Evolutionary conservation across 2,888 invertebrate species (phyloP), one percentile per base, ranked within the genome.

Genomic region (Seladonia tumulorum): DNA sequence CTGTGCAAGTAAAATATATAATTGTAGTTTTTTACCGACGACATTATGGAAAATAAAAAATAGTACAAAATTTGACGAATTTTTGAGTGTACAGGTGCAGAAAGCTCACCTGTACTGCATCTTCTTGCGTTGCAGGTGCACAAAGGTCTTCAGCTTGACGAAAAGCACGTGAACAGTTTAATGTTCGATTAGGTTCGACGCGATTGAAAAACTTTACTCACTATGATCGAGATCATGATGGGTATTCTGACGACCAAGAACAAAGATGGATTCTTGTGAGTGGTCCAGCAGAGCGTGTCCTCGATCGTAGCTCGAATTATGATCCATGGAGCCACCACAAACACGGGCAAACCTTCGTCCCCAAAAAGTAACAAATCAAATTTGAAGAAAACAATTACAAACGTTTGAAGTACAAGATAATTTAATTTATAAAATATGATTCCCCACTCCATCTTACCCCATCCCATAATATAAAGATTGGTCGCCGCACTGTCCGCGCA

Each of bases 401-500:
- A 7, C 42, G 7, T 42, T 42, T 42, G 7, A 42, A 42, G 42
- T 8, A 42, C 42, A 47, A 47, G 16, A 16, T 49, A 49, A 49
- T 49, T 49, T 5, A 7, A 35, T 18, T 22, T 8, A 10, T 18
- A 29, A 18, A 35, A 45, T 10, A 8, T 68, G 5, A 53, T 4
- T 22, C 22, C 2, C 5, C 4, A 10, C 35, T 18, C 1, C 35
- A 35, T 35, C 35, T 96, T 94, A 97, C 97, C 96, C 97, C 97
- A 97, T 70, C 97, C 97, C 29, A 96, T 94, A 0, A 96, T 96
- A 93, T 97, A 97, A 79, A 96, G 92, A 8, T 95, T 95, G 82
- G 97, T 96, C 29, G 96, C 95, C 74, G 95, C 96, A 57, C 95
- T 96, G 90, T 97, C 97, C 0, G 96, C 96, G 93, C 97, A 97